Evolutionary conservation across 2,888 invertebrate genomes (phyloP), one percentile per base, ranked within the genome.

Genomic region (Trissoscelio sp.): DNA sequence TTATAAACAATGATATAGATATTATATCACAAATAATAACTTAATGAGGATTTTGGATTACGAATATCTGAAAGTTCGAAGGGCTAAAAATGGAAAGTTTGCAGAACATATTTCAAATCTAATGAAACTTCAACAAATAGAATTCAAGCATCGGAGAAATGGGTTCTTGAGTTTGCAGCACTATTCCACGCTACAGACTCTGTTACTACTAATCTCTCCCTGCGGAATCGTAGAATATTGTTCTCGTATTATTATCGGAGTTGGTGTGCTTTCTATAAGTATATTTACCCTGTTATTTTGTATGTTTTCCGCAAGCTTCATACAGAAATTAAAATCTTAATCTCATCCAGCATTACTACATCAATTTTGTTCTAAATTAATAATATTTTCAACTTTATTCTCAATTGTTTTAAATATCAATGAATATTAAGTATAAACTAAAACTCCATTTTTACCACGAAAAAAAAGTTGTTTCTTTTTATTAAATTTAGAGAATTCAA

Each of bases 121-220:
- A 55, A 55, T 57, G 69, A 57, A 69, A 69, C 55, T 69, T 69
- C 69, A 69, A 57, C 31, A 69, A 69, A 69, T 69, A 57, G 44
- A 55, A 69, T 44, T 31, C 55, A 57, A 44, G 31, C 34, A 22
- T 11, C 31, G 55, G 69, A 55, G 53, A 55, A 67, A 69, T 55
- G 57, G 69, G 20, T 55, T 55, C 55, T 44, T 18, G 44, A 57
- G 55, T 69, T 69, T 34, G 55, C 44, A 44, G 31, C 34, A 31
- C 57, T 20, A 55, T 31, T 37, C 44, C 9, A 6, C 22, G 16
- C 12, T 55, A 12, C 44, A 39, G 28, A 55, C 31, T 69, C 39
- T 42, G 55, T 44, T 57, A 53, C 69, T 69, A 20, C 55, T 69
- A 57, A 69, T 69, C 44, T 53, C 67, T 67, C 67, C 42, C 53